Percentiles rank a stretch among this genome's conserved stretches.
Evolutionary conservation across 2,113 vertebrate species (phyloP).

Genomic region (Laticauda laticaudata): DNA sequence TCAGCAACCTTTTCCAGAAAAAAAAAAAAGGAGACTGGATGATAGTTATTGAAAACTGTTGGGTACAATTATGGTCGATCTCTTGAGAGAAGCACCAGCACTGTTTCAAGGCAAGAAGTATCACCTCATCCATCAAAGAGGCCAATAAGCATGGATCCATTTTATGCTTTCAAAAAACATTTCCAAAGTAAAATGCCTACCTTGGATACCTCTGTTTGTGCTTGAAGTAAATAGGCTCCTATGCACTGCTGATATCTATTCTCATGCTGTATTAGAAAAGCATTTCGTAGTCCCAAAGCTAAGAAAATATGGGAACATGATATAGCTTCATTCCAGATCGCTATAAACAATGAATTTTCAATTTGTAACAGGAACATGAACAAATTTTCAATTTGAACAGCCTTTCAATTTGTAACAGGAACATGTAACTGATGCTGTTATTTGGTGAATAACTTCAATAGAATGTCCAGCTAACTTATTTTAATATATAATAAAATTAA

Average conservation of each 20-base stretch:
- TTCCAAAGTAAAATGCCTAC: conserved; percentile 56
- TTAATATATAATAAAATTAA: not conserved
- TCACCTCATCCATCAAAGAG: not conserved
- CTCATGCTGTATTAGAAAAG: conserved; percentile 88
- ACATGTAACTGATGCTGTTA: not conserved
- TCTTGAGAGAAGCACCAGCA: not conserved
- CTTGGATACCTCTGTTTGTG: conserved; percentile 80
- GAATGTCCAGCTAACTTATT: not conserved
- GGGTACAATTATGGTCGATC: not conserved
- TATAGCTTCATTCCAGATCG: not conserved
- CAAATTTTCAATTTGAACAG: too few relatives aligned
- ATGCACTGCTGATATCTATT: conserved; percentile 86
- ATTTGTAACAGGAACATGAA: not conserved
- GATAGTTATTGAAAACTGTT: not conserved
- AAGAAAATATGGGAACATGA: not conserved
- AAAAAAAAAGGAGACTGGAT: not conserved
- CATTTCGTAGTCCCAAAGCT: conserved; percentile 82
- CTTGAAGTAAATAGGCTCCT: conserved; percentile 85
- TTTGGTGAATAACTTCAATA: not conserved
- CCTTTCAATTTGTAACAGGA: not conserved
- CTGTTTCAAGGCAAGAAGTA: not conserved
- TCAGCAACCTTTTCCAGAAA: not conserved
- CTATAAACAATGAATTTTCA: not conserved
- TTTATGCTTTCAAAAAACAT: not conserved
- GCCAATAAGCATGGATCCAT: not conserved